These are phyloP conservation scores for Empis stercorea DNA, from an alignment of 2,888 invertebrate genomes.

Conservation along the genomic window DNA sequence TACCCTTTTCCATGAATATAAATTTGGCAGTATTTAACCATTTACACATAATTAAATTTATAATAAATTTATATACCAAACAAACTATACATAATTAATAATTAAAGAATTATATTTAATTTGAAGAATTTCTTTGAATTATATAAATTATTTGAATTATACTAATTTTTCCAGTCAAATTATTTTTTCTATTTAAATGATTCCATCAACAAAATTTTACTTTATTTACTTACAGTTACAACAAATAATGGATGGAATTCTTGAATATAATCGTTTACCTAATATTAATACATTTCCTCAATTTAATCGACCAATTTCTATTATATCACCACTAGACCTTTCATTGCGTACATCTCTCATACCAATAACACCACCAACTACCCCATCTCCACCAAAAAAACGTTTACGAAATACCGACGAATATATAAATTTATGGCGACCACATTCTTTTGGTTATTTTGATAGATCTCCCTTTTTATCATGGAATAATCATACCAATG, in stretches of 20 bases:
- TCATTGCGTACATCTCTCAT: slow-evolving; percentile 29
- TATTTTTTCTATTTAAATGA: no score
- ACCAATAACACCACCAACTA: slow-evolving; percentile 36
- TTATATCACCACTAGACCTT: slow-evolving; percentile 33
- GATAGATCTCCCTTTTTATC: slow-evolving; percentile 11
- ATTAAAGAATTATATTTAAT: no score
- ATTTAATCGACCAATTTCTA: slow-evolving; percentile 24
- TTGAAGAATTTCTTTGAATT: no score
- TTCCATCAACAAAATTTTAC: no score
- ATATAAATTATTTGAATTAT: no score
- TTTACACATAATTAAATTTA: no score
- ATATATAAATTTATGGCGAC: slow-evolving; percentile 28
- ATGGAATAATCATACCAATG: slow-evolving; percentile 8
- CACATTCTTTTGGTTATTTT: slow-evolving; percentile 21
- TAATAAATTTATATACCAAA: no score
- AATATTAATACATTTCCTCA: slow-evolving; percentile 33
- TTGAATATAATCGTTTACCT: slow-evolving; percentile 28
- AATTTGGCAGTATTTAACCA: no score
- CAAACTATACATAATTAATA: no score
- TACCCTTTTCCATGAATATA: no score
- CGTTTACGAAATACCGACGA: slow-evolving; percentile 27
- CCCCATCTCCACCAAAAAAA: slow-evolving; percentile 35
- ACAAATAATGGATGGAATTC: slow-evolving; percentile 18
- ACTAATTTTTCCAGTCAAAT: no score
- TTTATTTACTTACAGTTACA: no score